phyloP scores from a whole-genome alignment of 2,113 vertebrate genomes.

The Raja brachyura region DNA sequence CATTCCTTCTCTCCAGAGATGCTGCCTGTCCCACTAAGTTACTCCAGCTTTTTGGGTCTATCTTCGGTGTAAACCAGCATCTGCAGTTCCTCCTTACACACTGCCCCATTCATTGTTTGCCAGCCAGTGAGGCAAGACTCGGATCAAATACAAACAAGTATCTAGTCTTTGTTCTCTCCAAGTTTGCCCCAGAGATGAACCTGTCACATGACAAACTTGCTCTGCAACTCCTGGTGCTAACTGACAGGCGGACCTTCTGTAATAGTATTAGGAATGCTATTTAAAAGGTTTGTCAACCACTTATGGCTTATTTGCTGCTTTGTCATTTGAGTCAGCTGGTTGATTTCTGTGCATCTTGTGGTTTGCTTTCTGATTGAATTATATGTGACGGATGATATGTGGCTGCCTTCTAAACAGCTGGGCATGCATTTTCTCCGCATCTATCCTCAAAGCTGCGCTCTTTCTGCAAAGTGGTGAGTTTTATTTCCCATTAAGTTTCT shows the following conservation, averaged over 20 bases:
- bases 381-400: not conserved
- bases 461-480: no score
- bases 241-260: not conserved
- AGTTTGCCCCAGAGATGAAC: not conserved
- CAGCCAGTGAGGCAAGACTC: not conserved
- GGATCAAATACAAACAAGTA: not conserved
- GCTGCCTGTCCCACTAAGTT: no score
- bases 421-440: not conserved
- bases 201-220: not conserved
- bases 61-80: no score
- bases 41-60: no score
- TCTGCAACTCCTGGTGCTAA: not conserved
- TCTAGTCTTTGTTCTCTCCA: not conserved
- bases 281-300: not conserved
- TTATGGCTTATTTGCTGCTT: not conserved
- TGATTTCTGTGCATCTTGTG: not conserved
- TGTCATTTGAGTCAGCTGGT: not conserved
- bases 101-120: not conserved
- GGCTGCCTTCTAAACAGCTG: not conserved
- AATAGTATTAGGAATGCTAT: not conserved
- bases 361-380: not conserved
- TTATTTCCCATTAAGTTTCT: not conserved
- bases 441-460: not conserved
- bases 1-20: no score
- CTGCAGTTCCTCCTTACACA: no score